Evolutionary conservation across 2,113 vertebrate species (phyloP), one percentile per base, ranked within the genome.

Genomic region (Sterrhoptilus dennistouni): DNA sequence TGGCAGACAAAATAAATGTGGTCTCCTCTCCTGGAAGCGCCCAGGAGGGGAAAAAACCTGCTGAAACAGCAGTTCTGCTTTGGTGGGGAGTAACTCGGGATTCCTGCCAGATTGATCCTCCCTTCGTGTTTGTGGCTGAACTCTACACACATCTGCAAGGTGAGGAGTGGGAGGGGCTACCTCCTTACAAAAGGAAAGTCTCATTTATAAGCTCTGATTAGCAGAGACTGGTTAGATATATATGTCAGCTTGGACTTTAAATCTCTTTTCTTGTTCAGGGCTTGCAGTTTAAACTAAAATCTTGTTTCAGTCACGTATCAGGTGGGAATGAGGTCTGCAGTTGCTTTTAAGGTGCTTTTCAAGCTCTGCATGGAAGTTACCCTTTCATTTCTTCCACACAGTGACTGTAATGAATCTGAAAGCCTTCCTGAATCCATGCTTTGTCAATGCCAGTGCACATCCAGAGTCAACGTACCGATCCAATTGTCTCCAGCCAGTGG

Each of bases 11-110:
- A 77, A 16, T 2, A 1, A 47, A 15, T 0, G 1, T 1, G 5
- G 31, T 29, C 15, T 5, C 3, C 25, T 38, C 50, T 82, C 57
- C 87, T 63, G 56, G 66, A n/a, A 77, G 36, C 17, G 60, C 16
- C 25, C 70, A 33, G 49, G 18, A 22, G 4, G 4, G 12, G 5
- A 3, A 3, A 10, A 45, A 35, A 12, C 33, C 64, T 50, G 20
- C 83, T 93, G 65, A 76, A 83, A 76, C 61, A 94, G 83, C 81
- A 87, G 57, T 45, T 85, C 50, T 72, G 78, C 66, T 88, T 17
- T 74, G 42, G 49, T 85, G 80, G 66, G 19, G 75, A 36, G 24
- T 38, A 29, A 57, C 25, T 9, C 3, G 3, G 74, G 66, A 64
- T 44, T 53, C n/a, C 45, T 40, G 44, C 57, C 3, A 8, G 36